Evolutionary conservation across 2,113 vertebrate species (phyloP).

Genomic region (Corythaeola cristata): DNA sequence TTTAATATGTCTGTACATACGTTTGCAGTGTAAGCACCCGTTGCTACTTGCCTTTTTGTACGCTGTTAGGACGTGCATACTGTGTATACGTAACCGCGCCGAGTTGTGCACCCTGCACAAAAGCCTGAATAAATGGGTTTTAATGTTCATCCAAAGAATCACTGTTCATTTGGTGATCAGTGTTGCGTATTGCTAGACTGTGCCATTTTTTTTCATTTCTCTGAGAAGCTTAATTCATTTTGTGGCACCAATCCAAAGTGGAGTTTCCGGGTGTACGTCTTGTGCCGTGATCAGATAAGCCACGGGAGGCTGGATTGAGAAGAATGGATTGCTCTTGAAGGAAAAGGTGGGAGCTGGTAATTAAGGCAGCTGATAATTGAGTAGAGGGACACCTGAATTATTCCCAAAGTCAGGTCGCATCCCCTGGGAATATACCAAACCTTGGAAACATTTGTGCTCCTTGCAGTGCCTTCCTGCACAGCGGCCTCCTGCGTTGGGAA

Average conservation of each 20-base stretch:
- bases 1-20: conserved; percentile 16
- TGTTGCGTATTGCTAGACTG: not conserved
- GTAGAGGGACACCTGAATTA: not conserved
- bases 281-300: not conserved
- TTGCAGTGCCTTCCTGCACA: not conserved
- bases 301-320: not conserved
- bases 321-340: not conserved
- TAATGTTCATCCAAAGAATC: not conserved
- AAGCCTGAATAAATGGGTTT: conserved; percentile 76
- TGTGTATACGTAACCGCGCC: conserved; percentile 6
- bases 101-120: conserved; percentile 59
- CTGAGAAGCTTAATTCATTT: not conserved
- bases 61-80: conserved; percentile 25
- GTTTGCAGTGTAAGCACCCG: not conserved
- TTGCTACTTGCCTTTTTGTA: conserved; percentile 42
- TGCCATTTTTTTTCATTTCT: not conserved
- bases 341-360: not conserved
- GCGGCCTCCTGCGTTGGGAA: not conserved
- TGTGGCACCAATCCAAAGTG: not conserved
- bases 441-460: not conserved
- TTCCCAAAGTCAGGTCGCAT: not conserved
- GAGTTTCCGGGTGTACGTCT: not conserved
- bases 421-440: not conserved
- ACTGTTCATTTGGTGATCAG: not conserved
- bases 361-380: not conserved